Base-by-base conservation (phyloP, 2,888 invertebrate species). In the Cerastoderma edule region DNA sequence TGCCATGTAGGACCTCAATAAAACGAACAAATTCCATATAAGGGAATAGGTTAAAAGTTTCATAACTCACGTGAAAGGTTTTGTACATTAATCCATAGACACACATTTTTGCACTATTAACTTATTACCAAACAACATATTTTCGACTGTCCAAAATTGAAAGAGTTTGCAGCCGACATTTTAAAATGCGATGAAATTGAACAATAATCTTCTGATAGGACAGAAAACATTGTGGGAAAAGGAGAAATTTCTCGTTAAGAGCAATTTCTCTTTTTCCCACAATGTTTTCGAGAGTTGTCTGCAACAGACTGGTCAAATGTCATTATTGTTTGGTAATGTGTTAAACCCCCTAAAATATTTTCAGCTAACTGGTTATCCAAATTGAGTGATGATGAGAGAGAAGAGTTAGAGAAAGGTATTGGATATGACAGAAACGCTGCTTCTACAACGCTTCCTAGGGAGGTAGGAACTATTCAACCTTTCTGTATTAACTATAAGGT, bases 341-440 rank as follows among this genome's bases (percentile, higher is more conserved):
- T 16, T 39, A 13, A 16, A 39, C 39, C 8, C 39, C 8, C 16
- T 39, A 13, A 16, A 13, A 39, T 16, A 39, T 39, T 60, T 24
- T 16, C 35, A 60, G 60, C 39, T 60, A 88, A 88, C 66, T 89
- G 89, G 88, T 95, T 95, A 94, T 95, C 95, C 28, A 94, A 95
- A 83, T 93, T 95, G 46, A 95, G 95, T 0, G 94, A 95, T 75
- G 95, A 95, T 28, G 95, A 95, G 86, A 95, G 94, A 89, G 93
- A 94, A 85, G 94, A 93, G 70, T 93, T 95, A 27, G 95, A 94
- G 85, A 94, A 95, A 84, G 94, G 95, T n/a, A 95, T 95, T 33
- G 95, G 95, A 0, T 95, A 95, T 80, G 94, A 95, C 80, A 90
- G 91, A 72, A 90, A 92, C 63, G 85, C 86, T 22, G 86, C 82